A percentile compares a stretch with the other conserved stretches of the same genome.
These are phyloP conservation scores for Ara ararauna DNA, from an alignment of 2,797 vertebrate genomes.

Conservation along the genomic window DNA sequence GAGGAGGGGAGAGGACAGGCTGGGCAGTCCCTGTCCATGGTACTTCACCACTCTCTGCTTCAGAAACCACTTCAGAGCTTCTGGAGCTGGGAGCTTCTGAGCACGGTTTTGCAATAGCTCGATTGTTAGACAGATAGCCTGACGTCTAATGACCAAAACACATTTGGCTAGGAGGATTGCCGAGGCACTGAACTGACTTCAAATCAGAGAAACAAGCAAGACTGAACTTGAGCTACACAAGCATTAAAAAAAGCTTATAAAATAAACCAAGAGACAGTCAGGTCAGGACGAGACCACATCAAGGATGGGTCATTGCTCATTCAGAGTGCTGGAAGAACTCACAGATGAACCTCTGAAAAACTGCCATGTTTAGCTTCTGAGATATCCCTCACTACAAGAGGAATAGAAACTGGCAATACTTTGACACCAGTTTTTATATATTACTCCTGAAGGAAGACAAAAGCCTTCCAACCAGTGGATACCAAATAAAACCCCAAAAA, in stretches of 20 bases:
- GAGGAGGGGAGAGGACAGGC: background rate
- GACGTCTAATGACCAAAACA: background rate
- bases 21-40: conserved; percentile 47
- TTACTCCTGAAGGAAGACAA: background rate
- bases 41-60: accelerated
- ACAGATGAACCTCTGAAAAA: background rate
- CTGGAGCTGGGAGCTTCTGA: background rate
- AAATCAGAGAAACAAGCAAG: background rate
- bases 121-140: background rate
- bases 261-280: background rate
- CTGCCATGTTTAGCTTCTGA: background rate
- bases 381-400: background rate
- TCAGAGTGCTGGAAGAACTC: background rate
- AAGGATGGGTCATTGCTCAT: background rate
- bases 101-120: background rate
- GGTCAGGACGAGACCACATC: background rate
- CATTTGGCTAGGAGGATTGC: background rate
- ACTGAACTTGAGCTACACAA: background rate
- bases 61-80: background rate
- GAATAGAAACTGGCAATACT: background rate
- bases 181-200: background rate
- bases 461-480: background rate
- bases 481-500: background rate
- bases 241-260: background rate
- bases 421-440: background rate